Base-by-base conservation (phyloP, 1,140 invertebrate species). In the Cataglyphis hispanica region DNA sequence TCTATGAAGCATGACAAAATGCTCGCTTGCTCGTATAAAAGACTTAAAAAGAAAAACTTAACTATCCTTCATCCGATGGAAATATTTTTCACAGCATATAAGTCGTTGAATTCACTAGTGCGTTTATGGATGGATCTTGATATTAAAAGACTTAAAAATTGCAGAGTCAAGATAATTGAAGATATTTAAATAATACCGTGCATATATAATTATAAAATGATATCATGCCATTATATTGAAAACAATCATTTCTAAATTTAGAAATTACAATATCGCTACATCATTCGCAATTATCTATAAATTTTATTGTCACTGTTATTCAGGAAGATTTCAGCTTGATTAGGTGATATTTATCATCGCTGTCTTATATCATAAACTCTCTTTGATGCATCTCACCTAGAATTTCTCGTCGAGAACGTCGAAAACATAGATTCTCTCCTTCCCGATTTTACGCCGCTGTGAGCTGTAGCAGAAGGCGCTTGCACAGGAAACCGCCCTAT, bases 401-500 rank as follows among this genome's bases (percentile, higher is more conserved):
- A 43, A 19, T 27, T 25, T 76, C 34, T 27, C 22, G 25, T 61
- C 37, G 37, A 11, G 63, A 63, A 63, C 58, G n/a, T n/a, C n/a
- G 50, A 46, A 75, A 60, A 77, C 74, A 40, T 4, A 53, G 1
- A 31, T 34, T 27, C 25, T 25, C n/a, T 53, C 19, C 16, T 22
- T 22, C 16, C 2, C 27, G 31, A 22, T 22, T 58, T 40, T 58
- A 81, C 67, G 67, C 53, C 53, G 72, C 37, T 83, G 67, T 8
- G 13, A 78, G n/a, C 40, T 40, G 40, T 25, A 34, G 61, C n/a
- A 64, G 64, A n/a, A 25, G 27, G 1, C n/a, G 34, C 10, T 58
- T 50, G 69, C 83, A 72, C 74, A 64, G 67, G 67, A 67, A 60
- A 34, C 74, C 34, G 53, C 27, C 72, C 84, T 88, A 86, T 86